Conservation (phyloP, 2,113 vertebrate species). For the Ameiurus melas region DNA sequence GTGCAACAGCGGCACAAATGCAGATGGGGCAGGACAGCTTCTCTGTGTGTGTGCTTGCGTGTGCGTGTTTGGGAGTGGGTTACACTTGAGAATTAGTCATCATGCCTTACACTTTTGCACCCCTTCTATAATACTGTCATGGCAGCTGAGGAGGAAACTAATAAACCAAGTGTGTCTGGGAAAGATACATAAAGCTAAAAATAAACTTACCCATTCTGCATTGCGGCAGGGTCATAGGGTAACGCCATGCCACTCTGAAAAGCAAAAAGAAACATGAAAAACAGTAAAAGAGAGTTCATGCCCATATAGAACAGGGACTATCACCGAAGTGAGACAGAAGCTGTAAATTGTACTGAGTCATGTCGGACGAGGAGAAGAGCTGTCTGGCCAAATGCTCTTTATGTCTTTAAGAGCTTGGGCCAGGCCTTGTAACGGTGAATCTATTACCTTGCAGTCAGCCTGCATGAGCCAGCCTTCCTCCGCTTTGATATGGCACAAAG, state of each 20-base stretch:
- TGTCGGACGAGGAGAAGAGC: slow-evolving; percentile 34
- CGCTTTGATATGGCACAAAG: slow-evolving; percentile 47
- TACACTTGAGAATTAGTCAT: slow-evolving; percentile 40
- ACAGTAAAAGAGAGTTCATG: slow-evolving; percentile 17
- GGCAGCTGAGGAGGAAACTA: slow-evolving; percentile 21
- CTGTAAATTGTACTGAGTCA: slow-evolving; percentile 51
- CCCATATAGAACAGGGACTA: slow-evolving; percentile 13
- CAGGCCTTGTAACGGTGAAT: slow-evolving; percentile 49
- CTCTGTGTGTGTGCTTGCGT: slow-evolving; percentile 30
- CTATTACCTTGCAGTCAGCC: slow-evolving; percentile 42
- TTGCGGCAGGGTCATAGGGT: slow-evolving; percentile 93
- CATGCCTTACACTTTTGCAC: slow-evolving; percentile 22
- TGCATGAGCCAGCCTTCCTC: slow-evolving; percentile 32
- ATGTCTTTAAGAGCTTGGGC: slow-evolving; percentile 54
- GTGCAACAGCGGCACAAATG: slow-evolving; percentile 63
- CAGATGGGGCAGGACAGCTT: slow-evolving; percentile 51
- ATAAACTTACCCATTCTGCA: slow-evolving; percentile 91
- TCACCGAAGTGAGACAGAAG: slow-evolving; percentile 24
- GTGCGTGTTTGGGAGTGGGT: slow-evolving; percentile 6
- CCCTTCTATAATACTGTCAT: slow-evolving; percentile 7
- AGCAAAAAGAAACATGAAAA: slow-evolving; percentile 49
- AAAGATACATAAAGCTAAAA: slow-evolving; percentile 13
- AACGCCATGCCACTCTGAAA: slow-evolving; percentile 93
- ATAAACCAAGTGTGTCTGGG: slow-evolving; percentile 17
- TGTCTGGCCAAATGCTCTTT: slow-evolving; percentile 46